Evolutionary conservation across 2,797 vertebrate genomes (phyloP), one percentile per base, ranked within the genome.

Genomic region (Brachymystax lenok): DNA sequence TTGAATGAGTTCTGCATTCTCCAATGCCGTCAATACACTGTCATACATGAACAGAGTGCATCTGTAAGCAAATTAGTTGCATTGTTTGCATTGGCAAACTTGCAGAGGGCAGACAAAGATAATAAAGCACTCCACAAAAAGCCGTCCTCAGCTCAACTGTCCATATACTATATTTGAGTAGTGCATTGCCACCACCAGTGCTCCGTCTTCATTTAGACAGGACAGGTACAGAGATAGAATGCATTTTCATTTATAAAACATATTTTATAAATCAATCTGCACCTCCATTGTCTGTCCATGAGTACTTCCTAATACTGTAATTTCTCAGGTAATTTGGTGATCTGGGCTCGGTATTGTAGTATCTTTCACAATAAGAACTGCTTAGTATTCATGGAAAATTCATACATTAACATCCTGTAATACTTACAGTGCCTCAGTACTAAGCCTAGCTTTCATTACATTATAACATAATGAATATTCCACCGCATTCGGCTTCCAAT

Each of bases 81-180:
- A 74, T 80, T 85, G 77, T 89, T 90, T 89, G 85, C 80, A 82
- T 79, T 71, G 85, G 82, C 82, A 88, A 91, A 89, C 88, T 91
- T 92, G 84, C 35, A 74, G 66, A 75, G 78, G 78, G 75, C 74
- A 77, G 82, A 59, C 78, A 80, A 74, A 72, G 77, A 79, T 85
- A 81, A 88, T 85, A 83, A 87, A 88, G 82, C 80, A 74, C 76
- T 88, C 86, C 84, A 86, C 82, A 82, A 79, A 83, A 79, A 83
- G 78, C 85, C 85, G 79, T 77, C 59, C 71, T 50, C 59, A 56
- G 71, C 74, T 75, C 73, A 73, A 86, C 71, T 12, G 73, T 71
- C 76, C 77, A 78, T 56, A 78, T 1, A 24, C 17, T 35, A 79
- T 82, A 77, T 50, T 69, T 84, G 71, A 83, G 33, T 71, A 56